Evolutionary conservation across 2,888 invertebrate genomes (phyloP), one percentile per base, ranked within the genome.

Genomic region (Matsumyia berberina): DNA sequence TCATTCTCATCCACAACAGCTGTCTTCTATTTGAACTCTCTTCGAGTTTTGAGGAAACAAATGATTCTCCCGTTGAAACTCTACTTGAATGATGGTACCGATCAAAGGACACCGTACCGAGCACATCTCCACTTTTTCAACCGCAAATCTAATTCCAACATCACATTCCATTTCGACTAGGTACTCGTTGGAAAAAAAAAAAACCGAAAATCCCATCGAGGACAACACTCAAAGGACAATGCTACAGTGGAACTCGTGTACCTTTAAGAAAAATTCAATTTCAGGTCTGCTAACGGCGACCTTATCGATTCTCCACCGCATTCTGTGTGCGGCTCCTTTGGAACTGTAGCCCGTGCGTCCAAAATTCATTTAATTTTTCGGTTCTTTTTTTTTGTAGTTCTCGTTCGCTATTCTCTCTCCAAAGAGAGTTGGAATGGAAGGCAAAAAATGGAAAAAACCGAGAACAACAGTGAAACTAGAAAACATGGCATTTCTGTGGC

Each of bases 401-500:
- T 53, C 58, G 29, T 69, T 35, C 42, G 44, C 58, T 51, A 49
- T 44, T 51, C n/a, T 69, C 24, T 53, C 29, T 31, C 24, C 33
- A 64, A 79, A 17, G 8, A 37, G 67, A 46, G 58, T 39, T 31
- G n/a, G 19, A 46, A 17, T 12, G 2, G n/a, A 12, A 55, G 39
- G 39, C 44, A 67, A 76, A 19, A 57, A 49, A 49, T 29, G 29
- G 51, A 37, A 53, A 24, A 11, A 80, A 81, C 73, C 72, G 35
- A 66, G 51, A 74, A 78, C 69, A 85, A 70, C 74, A 53, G 53
- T 60, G 69, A 80, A 85, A 85, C 85, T 85, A 85, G 85, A 85
- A 85, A 85, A 85, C 85, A 74, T 80, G 69, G 70, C 64, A 85
- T 85, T 85, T 80, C 46, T 85, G 85, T 46, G 85, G 80, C 85